Evolutionary conservation across 2,113 vertebrate genomes (phyloP).

Genomic region (Lanius collurio): DNA sequence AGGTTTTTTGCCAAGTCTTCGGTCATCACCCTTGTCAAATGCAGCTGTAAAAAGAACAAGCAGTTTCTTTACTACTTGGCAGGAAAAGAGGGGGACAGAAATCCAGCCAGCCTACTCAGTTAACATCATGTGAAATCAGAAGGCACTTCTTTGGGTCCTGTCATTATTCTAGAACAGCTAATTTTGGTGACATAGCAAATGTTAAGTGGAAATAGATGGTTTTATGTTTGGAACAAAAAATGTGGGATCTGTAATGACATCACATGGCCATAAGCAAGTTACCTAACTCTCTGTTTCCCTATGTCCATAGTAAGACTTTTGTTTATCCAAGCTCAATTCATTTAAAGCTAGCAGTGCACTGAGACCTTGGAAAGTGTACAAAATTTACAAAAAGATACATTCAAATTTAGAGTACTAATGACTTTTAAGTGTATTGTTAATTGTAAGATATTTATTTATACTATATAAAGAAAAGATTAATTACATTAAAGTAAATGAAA

Average conservation of each 20-base stretch:
- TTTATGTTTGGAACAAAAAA: neutral
- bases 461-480: neutral
- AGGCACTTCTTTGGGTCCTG: neutral
- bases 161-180: neutral
- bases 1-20: constrained; percentile 89
- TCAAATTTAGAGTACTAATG: neutral
- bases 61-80: constrained; percentile 26
- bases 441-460: neutral
- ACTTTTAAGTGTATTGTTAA: neutral
- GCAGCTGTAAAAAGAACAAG: constrained; percentile 79
- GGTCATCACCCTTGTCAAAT: constrained; percentile 92
- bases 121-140: constrained; percentile 7
- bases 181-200: neutral
- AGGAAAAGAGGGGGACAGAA: neutral
- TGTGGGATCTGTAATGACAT: neutral
- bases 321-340: neutral
- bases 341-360: neutral
- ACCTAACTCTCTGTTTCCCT: neutral
- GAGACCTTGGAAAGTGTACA: neutral
- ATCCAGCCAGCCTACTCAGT: neutral
- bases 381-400: neutral
- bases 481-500: neutral
- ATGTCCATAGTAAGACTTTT: neutral
- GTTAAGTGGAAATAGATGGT: neutral
- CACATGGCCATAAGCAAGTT: neutral